These are phyloP conservation scores for Heliconius hermathena DNA, from an alignment of 1,140 invertebrate species.

Conservation along the genomic window DNA sequence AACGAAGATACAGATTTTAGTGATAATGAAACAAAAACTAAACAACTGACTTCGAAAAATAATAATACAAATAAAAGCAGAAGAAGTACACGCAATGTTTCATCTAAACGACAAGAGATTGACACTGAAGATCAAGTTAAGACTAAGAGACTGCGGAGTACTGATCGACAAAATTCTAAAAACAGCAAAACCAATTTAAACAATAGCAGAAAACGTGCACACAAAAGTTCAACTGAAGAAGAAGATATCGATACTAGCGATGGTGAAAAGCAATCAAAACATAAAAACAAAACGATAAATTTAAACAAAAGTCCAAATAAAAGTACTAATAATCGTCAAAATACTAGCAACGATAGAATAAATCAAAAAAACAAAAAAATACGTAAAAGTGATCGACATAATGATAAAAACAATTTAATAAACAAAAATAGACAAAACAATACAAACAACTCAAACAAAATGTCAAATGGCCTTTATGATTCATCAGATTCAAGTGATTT, in stretches of 20 bases:
- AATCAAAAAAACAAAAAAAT: background rate
- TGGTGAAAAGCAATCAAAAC: background rate
- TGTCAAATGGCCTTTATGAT: background rate
- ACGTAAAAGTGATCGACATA: background rate
- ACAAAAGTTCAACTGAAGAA: constrained; percentile 1
- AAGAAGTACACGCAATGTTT: background rate
- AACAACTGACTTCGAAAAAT: background rate
- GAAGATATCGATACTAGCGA: background rate
- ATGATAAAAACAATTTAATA: background rate
- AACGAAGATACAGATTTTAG: background rate
- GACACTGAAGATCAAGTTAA: background rate
- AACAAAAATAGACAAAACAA: background rate
- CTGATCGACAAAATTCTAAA: background rate
- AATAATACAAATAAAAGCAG: background rate
- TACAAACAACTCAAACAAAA: background rate
- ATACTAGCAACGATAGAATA: background rate
- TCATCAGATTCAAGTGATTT: constrained; percentile 2
- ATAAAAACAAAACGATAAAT: background rate
- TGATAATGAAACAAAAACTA: background rate
- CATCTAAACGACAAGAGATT: background rate
- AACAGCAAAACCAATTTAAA: background rate
- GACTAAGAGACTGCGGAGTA: background rate
- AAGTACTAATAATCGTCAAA: background rate
- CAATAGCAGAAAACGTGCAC: background rate
- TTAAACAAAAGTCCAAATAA: background rate